These are phyloP conservation scores for Solenodon paradoxus DNA, from an alignment of 2,113 vertebrate genomes.

Conservation along the genomic window DNA sequence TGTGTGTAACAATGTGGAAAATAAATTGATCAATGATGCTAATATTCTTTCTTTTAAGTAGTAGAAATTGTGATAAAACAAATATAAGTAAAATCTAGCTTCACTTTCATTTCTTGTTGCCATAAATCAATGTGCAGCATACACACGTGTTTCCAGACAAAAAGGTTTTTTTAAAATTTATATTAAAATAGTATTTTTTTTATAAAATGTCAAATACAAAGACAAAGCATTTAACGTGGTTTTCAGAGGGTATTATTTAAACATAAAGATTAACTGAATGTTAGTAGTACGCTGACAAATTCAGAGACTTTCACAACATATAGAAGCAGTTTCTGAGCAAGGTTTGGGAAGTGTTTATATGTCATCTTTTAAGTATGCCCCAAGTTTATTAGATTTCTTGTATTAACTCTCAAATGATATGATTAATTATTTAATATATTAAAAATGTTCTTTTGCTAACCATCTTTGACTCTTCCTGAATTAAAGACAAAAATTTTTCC, in stretches of 20 bases:
- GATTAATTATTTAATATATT: not conserved
- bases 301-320: not conserved
- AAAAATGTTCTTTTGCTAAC: not conserved
- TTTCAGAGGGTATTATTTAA: not conserved
- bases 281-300: not conserved
- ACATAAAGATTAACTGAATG: not conserved
- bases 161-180: not conserved
- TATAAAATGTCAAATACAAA: not conserved
- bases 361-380: not conserved
- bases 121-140: not conserved
- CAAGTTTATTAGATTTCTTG: not conserved
- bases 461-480: not conserved
- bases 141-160: not conserved
- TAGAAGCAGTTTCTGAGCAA: not conserved
- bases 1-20: not conserved
- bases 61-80: not conserved
- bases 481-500: not conserved
- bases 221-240: not conserved
- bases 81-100: not conserved
- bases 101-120: not conserved
- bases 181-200: not conserved
- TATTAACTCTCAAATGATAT: not conserved
- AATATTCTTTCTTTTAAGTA: not conserved
- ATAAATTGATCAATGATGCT: not conserved
- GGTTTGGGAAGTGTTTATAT: not conserved